Evolutionary conservation across 2,113 vertebrate genomes (phyloP).

Genomic region (Brachyistius frenatus): DNA sequence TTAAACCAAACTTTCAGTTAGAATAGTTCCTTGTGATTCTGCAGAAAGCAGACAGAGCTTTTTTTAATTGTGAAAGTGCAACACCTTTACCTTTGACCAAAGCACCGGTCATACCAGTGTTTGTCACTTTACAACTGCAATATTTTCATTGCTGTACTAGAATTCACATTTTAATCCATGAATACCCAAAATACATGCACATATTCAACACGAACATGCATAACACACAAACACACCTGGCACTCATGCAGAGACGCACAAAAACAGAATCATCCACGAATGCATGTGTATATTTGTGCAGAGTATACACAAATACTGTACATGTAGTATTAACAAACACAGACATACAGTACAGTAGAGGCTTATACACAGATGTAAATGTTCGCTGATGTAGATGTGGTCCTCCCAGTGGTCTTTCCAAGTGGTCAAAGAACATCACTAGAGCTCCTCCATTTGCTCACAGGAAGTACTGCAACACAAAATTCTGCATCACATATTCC

Average conservation of each 20-base stretch:
- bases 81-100: neutral
- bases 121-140: neutral
- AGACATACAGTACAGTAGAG: conserved; percentile 9
- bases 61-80: neutral
- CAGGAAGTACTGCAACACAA: conserved; percentile 71
- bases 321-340: conserved; percentile 22
- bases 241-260: neutral
- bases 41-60: neutral
- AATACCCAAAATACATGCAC: neutral
- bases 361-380: conserved; percentile 23
- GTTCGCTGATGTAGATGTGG: conserved; percentile 24
- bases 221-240: neutral
- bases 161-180: neutral
- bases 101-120: neutral
- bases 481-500: neutral
- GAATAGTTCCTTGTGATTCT: neutral
- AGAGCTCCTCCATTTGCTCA: conserved; percentile 81
- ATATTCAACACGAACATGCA: neutral
- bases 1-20: neutral
- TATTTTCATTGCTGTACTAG: neutral
- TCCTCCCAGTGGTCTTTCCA: conserved; percentile 48
- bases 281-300: neutral
- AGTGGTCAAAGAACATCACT: conserved; percentile 74
- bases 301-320: neutral
- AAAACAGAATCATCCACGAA: conserved; percentile 3